Evolutionary conservation across 2,113 vertebrate species (phyloP).

Genomic region (Melozone crissalis): DNA sequence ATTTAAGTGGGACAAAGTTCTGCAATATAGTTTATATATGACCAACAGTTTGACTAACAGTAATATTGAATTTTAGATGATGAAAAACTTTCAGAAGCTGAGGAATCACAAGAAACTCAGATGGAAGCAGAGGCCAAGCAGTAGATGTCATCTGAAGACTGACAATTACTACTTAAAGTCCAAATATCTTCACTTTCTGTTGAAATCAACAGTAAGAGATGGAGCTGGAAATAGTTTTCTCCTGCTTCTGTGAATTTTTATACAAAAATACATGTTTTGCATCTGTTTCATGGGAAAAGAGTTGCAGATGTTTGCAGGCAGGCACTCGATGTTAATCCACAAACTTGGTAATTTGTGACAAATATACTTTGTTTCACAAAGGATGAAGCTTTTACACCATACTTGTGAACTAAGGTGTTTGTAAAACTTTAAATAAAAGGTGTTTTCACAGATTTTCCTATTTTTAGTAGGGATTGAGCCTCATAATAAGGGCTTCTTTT

Average conservation of each 20-base stretch:
- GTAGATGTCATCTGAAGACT: slow-evolving; percentile 29
- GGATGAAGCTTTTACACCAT: neutral
- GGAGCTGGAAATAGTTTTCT: slow-evolving; percentile 23
- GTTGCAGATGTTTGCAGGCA: neutral
- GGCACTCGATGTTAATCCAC: neutral
- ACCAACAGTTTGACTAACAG: neutral
- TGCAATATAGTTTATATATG: neutral
- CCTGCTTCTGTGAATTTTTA: neutral
- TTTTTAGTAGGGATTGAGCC: neutral
- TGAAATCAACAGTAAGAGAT: slow-evolving; percentile 16
- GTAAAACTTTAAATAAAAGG: slow-evolving; percentile 23
- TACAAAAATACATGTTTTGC: neutral
- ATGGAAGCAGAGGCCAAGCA: slow-evolving; percentile 81
- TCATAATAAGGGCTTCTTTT: neutral
- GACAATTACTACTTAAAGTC: neutral
- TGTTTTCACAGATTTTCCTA: neutral
- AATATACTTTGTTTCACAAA: neutral
- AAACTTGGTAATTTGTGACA: neutral
- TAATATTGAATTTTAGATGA: slow-evolving; percentile 81
- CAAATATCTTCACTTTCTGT: neutral
- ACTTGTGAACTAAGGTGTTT: neutral
- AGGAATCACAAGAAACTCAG: slow-evolving; percentile 85
- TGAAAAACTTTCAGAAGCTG: slow-evolving; percentile 90
- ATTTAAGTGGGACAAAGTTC: neutral
- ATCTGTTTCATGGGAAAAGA: neutral